These are phyloP conservation scores for Allolobophora icterica DNA, from an alignment of 2,888 invertebrate species.

Conservation along the genomic window DNA sequence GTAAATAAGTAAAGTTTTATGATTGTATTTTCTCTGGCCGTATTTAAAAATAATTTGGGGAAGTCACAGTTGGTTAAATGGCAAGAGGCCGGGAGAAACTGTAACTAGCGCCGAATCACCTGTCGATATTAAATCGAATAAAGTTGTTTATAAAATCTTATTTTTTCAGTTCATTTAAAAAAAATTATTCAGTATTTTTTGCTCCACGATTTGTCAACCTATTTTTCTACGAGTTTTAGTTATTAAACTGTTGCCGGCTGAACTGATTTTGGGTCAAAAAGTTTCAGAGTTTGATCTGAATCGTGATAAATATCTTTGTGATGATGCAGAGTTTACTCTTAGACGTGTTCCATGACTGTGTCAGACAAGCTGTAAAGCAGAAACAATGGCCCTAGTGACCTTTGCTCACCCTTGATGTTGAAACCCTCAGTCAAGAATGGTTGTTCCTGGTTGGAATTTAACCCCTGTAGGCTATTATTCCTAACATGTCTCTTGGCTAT, in stretches of 20 bases:
- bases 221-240: neutral
- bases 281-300: neutral
- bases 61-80: neutral
- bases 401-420: neutral
- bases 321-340: neutral
- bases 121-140: neutral
- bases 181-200: neutral
- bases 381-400: constrained; percentile 1
- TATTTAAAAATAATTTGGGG: neutral
- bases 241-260: neutral
- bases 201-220: neutral
- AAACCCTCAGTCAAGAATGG: neutral
- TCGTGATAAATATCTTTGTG: neutral
- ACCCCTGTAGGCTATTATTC: neutral
- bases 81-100: neutral
- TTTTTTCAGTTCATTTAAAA: neutral
- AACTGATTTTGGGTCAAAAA: neutral
- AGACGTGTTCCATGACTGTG: neutral
- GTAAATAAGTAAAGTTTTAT: neutral
- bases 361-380: neutral
- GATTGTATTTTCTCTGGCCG: neutral
- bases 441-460: constrained; percentile 6
- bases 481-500: neutral
- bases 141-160: neutral
- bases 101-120: neutral